A percentile compares a stretch with the other conserved stretches of the same genome.
phyloP scores from a whole-genome alignment of 2,888 invertebrate genomes.

The Hylaea fasciaria region DNA sequence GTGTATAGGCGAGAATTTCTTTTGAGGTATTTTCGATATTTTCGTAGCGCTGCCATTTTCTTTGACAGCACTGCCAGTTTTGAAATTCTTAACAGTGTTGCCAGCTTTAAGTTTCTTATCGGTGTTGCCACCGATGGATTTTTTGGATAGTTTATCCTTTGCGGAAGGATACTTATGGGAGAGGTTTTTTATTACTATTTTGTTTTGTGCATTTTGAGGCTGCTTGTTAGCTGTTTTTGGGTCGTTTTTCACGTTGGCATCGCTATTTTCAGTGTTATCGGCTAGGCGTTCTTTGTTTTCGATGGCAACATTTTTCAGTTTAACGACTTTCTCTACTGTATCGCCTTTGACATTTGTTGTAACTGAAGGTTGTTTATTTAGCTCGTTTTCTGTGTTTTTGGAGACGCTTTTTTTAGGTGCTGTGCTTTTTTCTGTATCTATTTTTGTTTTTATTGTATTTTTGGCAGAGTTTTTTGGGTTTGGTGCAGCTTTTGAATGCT shows the following conservation, averaged over 20 bases:
- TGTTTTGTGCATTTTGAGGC: conserved; percentile 2
- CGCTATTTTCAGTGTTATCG: not conserved
- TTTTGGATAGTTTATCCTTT: conserved; percentile 10
- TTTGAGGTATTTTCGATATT: conserved; percentile 59
- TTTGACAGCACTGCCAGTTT: conserved; percentile 22
- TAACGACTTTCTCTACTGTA: not conserved
- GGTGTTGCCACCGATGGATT: conserved; percentile 1
- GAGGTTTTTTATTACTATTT: conserved; percentile 10
- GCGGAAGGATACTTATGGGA: conserved; percentile 6
- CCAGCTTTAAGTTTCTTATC: conserved; percentile 4
- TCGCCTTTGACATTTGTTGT: conserved; percentile 1
- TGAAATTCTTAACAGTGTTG: conserved; percentile 11
- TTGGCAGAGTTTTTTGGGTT: conserved; percentile 7
- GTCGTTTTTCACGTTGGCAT: not conserved
- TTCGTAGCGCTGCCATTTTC: conserved; percentile 40
- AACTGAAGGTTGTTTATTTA: conserved; percentile 6
- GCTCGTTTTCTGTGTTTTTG: not conserved
- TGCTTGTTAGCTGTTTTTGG: not conserved
- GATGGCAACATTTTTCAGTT: conserved; percentile 14
- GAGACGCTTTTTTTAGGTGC: not conserved
- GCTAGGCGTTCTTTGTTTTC: conserved; percentile 13
- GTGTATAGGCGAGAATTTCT: conserved; percentile 41
- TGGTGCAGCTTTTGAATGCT: not conserved
- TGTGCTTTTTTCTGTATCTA: not conserved
- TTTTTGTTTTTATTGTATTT: not conserved